These are phyloP conservation scores for Leguminivora glycinivorella DNA, from an alignment of 1,140 invertebrate genomes.

Conservation along the genomic window DNA sequence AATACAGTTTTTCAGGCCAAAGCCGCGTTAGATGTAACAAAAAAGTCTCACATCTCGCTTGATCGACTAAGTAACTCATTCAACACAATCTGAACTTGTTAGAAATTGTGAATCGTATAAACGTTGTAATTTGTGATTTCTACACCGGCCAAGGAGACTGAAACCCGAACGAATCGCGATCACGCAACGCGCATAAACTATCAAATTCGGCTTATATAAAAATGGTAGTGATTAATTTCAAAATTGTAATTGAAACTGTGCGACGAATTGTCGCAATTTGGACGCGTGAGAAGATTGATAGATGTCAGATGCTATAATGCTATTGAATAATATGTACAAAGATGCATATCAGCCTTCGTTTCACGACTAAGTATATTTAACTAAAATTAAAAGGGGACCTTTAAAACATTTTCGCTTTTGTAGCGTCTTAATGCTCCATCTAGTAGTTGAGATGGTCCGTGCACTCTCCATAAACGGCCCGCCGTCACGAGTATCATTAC, in stretches of 20 bases:
- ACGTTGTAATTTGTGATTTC: constrained; percentile 35
- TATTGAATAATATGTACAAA: neutral
- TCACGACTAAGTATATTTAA: too few relatives aligned
- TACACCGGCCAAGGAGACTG: constrained; percentile 38
- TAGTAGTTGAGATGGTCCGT: neutral
- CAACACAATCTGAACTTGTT: constrained; percentile 9
- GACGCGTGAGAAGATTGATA: constrained; percentile 6
- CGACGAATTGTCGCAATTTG: neutral
- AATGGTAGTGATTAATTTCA: constrained; percentile 28
- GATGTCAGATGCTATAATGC: neutral
- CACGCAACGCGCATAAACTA: constrained; percentile 36
- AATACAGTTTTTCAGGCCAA: neutral
- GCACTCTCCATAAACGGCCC: constrained; percentile 4
- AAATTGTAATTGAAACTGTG: constrained; percentile 17
- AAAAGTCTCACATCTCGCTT: constrained; percentile 2
- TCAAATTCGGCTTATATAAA: constrained; percentile 26
- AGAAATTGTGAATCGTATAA: constrained; percentile 25
- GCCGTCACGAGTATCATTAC: neutral
- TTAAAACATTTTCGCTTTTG: too few relatives aligned
- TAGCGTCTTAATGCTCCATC: too few relatives aligned
- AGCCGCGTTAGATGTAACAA: neutral
- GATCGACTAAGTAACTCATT: neutral
- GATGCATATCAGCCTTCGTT: neutral
- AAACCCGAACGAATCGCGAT: constrained; percentile 33
- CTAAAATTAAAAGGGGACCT: too few relatives aligned